Conservation (phyloP, 2,113 vertebrate species). For the Phalacrocorax brasilianus region DNA sequence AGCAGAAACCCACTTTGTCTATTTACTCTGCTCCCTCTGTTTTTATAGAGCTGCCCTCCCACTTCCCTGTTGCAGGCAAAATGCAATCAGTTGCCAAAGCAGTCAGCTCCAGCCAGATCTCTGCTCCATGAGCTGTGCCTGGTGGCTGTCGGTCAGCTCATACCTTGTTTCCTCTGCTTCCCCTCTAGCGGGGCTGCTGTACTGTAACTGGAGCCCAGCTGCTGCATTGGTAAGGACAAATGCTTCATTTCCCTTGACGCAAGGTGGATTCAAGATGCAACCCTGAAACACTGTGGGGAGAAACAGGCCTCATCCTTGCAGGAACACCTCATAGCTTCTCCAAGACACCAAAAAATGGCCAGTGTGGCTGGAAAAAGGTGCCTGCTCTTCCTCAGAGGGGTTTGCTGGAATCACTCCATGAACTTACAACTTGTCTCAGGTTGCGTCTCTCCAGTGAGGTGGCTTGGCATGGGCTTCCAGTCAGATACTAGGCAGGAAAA, state of each 20-base stretch:
- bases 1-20: neutral
- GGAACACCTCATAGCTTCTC: neutral
- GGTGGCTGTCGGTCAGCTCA: neutral
- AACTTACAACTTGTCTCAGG: neutral
- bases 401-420: neutral
- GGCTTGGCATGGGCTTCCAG: neutral
- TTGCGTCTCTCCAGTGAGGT: neutral
- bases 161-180: neutral
- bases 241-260: neutral
- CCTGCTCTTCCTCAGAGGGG: neutral
- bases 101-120: neutral
- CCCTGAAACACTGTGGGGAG: neutral
- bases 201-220: neutral
- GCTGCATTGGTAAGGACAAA: neutral
- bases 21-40: neutral
- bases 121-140: neutral
- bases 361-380: neutral
- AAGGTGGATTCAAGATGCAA: neutral
- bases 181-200: neutral
- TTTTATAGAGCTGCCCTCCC: neutral
- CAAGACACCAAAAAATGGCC: neutral
- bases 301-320: neutral
- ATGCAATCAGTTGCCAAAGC: neutral
- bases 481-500: neutral
- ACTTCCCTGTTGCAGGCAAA: neutral